Base-by-base conservation (phyloP, 2,797 vertebrate genomes). In the Paratrypauchen microcephalus region DNA sequence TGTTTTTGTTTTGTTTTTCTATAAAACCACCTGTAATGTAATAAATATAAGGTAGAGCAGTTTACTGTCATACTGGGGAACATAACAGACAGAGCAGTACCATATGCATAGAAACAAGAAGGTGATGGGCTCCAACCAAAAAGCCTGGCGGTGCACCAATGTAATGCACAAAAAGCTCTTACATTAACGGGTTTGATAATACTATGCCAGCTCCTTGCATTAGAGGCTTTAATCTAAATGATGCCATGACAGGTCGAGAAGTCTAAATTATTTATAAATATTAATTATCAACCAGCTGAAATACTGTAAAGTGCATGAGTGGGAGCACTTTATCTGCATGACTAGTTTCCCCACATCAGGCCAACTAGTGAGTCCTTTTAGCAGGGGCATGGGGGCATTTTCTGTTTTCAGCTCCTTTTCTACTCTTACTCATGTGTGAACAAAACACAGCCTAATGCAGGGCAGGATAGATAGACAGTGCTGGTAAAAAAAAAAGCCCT, bases 401-500 rank as follows among this genome's bases (percentile, higher is more conserved):
- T 58, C 16, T 50, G 0, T 65, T 65, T 24, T 36, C 1, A 1
- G 32, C 9, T 36, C 32, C 11, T 69, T 78, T 75, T 55, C 65
- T 83, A 58, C 81, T 81, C 74, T 79, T 74, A 50, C 15, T 74
- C 61, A 39, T 70, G 71, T n/a, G 30, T n/a, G 15, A 59, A 73
- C 52, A 68, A 62, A 73, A 71, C 60, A n/a, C 15, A 61, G 18
- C 73, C 24, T 76, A 80, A 82, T 66, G 66, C 28, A 26, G 7
- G 32, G 65, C 65, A 2, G 68, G 71, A 70, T 12, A 26, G 58
- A 71, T 67, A 21, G 64, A 67, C 54, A 60, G 36, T 9, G 6
- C 18, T 4, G 41, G 41, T 15, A 45, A 52, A 32, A 72, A 45
- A 52, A 32, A 72, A 21, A 79, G 69, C 61, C 50, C 73, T 70